phyloP scores from a whole-genome alignment of 2,113 vertebrate genomes.

The Acrocephalus arundinaceus region DNA sequence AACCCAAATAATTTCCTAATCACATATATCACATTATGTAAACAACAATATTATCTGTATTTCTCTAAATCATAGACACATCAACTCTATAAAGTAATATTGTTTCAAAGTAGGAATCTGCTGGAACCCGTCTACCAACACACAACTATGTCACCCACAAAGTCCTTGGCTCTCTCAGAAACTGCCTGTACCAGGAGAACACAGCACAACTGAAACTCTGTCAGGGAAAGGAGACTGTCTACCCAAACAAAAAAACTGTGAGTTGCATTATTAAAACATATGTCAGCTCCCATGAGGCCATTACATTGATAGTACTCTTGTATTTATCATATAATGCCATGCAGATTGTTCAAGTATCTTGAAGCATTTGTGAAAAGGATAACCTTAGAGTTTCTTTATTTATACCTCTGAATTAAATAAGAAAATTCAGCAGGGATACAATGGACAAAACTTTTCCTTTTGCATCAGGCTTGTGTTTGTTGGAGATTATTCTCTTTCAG shows the following conservation, averaged over 20 bases:
- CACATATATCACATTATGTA: background rate
- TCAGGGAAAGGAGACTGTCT: background rate
- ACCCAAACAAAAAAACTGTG: rapidly evolving
- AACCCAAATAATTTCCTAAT: background rate
- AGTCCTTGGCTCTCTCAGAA: background rate
- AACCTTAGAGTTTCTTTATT: background rate
- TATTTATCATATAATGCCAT: background rate
- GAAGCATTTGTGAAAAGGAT: background rate
- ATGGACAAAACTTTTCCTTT: background rate
- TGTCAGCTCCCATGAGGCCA: background rate
- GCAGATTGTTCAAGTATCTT: background rate
- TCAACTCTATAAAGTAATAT: background rate
- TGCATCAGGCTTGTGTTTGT: background rate
- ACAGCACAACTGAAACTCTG: background rate
- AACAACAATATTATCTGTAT: background rate
- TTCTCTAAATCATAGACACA: background rate
- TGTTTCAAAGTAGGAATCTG: background rate
- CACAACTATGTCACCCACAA: background rate
- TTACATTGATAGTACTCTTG: background rate
- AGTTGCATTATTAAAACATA: background rate
- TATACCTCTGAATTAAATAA: background rate
- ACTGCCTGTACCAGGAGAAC: background rate
- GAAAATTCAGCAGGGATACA: background rate
- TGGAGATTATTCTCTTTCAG: background rate
- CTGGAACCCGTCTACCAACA: background rate